Conservation (phyloP, 2,113 vertebrate species). For the Diadophis punctatus region DNA sequence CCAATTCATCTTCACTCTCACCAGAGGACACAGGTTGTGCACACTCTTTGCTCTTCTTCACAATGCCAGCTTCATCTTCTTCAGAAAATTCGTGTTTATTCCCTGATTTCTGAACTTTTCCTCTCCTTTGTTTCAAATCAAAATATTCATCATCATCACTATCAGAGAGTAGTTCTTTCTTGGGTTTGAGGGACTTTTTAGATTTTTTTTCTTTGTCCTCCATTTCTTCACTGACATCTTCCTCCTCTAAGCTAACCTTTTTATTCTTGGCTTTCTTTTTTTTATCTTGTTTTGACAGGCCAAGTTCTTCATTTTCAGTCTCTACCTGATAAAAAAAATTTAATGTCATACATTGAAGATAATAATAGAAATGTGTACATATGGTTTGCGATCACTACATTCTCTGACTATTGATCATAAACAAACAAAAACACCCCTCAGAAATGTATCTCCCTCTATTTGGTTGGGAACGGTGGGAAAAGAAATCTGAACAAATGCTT, state of each 20-base stretch:
- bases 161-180: constrained; percentile 68
- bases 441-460: background rate
- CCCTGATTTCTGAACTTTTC: constrained; percentile 71
- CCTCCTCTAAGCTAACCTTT: constrained; percentile 77
- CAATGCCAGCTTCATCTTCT: constrained; percentile 67
- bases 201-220: constrained; percentile 71
- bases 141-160: constrained; percentile 77
- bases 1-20: constrained; percentile 74
- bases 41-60: constrained; percentile 62
- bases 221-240: constrained; percentile 73
- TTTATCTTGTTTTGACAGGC: constrained; percentile 83
- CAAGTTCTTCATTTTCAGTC: constrained; percentile 70
- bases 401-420: background rate
- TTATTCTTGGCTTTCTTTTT: constrained; percentile 88
- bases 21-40: constrained; percentile 52
- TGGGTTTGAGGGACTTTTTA: constrained; percentile 66
- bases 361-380: background rate
- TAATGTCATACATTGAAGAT: constrained; percentile 16
- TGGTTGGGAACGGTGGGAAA: background rate
- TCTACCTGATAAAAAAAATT: constrained; percentile 70
- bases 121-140: constrained; percentile 74
- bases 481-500: background rate
- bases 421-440: background rate
- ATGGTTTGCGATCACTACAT: background rate
- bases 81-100: constrained; percentile 60